These are phyloP conservation scores for Lagodon rhomboides DNA, from an alignment of 2,797 vertebrate species.

Conservation along the genomic window DNA sequence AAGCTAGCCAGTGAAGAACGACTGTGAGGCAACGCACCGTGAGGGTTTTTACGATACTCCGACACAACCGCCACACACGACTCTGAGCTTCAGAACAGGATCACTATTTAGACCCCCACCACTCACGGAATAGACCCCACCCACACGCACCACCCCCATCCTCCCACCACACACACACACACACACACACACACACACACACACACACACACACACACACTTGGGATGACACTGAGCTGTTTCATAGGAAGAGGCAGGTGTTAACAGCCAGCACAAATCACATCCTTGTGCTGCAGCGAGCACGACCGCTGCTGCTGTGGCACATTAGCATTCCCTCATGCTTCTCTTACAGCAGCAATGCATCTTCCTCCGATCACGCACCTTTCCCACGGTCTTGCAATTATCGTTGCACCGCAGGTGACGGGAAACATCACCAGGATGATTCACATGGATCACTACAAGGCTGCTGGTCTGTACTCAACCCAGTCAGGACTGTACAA, in stretches of 20 bases:
- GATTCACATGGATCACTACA: background rate
- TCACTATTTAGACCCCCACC: constrained; percentile 56
- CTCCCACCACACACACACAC: constrained; percentile 16
- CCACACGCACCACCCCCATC: constrained; percentile 7
- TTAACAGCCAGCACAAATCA: constrained; percentile 79
- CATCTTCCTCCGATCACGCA: constrained; percentile 37
- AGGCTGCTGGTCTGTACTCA: background rate
- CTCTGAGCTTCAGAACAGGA: constrained; percentile 55
- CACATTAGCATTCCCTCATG: constrained; percentile 80
- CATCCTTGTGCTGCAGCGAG: constrained; percentile 78
- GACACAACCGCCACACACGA: constrained; percentile 9
- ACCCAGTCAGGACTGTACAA: background rate
- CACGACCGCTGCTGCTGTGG: constrained; percentile 45
- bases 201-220: constrained; percentile 37
- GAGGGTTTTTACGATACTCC: constrained; percentile 41
- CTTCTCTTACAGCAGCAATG: constrained; percentile 57
- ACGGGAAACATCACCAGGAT: background rate
- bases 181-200: constrained; percentile 32
- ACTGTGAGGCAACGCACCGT: constrained; percentile 88
- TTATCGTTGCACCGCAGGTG: constrained; percentile 17
- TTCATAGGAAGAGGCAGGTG: constrained; percentile 83
- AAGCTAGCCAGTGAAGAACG: constrained; percentile 94
- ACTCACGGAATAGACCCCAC: constrained; percentile 32
- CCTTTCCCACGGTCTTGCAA: constrained; percentile 10
- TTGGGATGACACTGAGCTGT: constrained; percentile 75